These are phyloP conservation scores for Ochropleura plecta DNA, from an alignment of 2,888 invertebrate genomes.

Conservation along the genomic window DNA sequence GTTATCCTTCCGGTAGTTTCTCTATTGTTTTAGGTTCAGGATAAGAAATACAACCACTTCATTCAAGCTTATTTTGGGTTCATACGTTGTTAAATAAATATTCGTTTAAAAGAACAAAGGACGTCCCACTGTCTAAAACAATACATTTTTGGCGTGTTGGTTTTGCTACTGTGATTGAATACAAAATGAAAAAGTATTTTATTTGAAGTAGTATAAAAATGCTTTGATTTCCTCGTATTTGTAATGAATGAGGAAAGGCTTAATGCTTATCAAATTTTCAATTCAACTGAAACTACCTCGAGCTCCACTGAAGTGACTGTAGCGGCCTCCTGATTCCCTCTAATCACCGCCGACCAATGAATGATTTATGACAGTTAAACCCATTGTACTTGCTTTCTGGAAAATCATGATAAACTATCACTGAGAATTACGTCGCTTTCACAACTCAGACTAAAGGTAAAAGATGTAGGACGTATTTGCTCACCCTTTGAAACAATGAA, in stretches of 20 bases:
- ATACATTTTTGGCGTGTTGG: background rate
- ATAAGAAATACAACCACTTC: constrained; percentile 44
- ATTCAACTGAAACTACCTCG: constrained; percentile 5
- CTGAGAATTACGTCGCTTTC: constrained; percentile 40
- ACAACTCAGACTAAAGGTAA: constrained; percentile 40
- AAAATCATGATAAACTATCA: constrained; percentile 60
- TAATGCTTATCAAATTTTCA: constrained; percentile 3
- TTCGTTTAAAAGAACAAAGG: constrained; percentile 34
- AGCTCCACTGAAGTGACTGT: constrained; percentile 38
- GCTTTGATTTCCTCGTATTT: background rate
- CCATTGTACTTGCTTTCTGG: constrained; percentile 58
- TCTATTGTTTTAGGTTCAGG: constrained; percentile 50
- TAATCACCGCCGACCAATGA: constrained; percentile 51
- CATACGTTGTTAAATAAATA: constrained; percentile 33
- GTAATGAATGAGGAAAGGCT: background rate
- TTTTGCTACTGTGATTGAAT: constrained; percentile 27
- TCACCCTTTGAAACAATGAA: constrained; percentile 47
- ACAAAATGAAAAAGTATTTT: background rate
- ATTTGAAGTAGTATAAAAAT: background rate
- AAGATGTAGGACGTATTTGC: constrained; percentile 31
- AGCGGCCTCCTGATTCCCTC: constrained; percentile 33
- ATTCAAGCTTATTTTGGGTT: constrained; percentile 30
- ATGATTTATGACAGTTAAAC: constrained; percentile 57
- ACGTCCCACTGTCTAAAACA: constrained; percentile 5
- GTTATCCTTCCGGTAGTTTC: constrained; percentile 31